These are phyloP conservation scores for Sepioteuthis lessoniana DNA, from an alignment of 2,888 invertebrate genomes.

Conservation along the genomic window DNA sequence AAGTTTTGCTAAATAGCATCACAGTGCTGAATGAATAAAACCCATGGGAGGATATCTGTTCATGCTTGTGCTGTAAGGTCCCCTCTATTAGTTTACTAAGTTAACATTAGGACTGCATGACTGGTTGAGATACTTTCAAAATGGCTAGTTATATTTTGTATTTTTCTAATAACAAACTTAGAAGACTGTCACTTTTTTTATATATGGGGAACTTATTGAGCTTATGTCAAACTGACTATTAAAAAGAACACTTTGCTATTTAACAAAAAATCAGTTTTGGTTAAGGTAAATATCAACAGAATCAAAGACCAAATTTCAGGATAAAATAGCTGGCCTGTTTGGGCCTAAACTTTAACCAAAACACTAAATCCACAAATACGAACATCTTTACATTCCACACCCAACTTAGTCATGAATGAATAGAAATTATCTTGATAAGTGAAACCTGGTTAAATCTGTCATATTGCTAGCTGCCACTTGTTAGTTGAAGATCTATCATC, in stretches of 20 bases:
- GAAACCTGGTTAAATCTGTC: background rate
- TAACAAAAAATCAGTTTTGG: background rate
- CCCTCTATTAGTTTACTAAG: too few species aligned
- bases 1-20: too few species aligned
- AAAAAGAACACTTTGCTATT: background rate
- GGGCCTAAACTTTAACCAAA: background rate
- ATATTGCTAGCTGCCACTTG: background rate
- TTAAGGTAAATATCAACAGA: too few species aligned
- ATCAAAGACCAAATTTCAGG: too few species aligned
- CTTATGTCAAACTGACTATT: background rate
- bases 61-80: too few species aligned
- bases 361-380: background rate
- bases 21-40: too few species aligned
- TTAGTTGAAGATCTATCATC: background rate
- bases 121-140: too few species aligned
- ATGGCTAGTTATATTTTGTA: too few species aligned
- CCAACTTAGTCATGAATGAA: background rate
- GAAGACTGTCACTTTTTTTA: background rate
- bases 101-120: too few species aligned
- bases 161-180: too few species aligned
- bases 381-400: background rate
- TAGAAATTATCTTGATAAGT: background rate
- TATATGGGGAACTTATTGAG: background rate
- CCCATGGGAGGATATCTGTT: too few species aligned
- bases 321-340: background rate